Base-by-base conservation (phyloP, 2,888 invertebrate species). In the Tenthredo scrophulariae region DNA sequence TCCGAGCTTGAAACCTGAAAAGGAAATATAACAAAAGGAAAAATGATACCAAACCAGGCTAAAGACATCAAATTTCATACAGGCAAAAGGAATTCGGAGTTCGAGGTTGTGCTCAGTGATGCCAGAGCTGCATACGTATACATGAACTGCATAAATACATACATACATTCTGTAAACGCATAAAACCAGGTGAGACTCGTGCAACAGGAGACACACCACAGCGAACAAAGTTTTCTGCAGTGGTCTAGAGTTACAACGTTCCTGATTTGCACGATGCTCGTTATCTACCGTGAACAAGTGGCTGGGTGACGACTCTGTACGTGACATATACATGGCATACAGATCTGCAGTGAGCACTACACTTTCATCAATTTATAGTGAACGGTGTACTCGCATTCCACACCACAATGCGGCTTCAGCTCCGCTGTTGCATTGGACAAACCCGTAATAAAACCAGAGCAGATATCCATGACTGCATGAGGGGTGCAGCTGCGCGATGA, bases 141-240 rank as follows among this genome's bases (percentile, higher is more conserved):
- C 10, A 62, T 46, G 3, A 46, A 46, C 15, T 22, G 26, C 22
- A 6, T 67, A 15, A 33, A 7, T 43, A 22, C 40, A 74, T n/a
- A 22, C 29, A 43, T 10, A 74, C 43, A 10, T n/a, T 29, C 13
- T 26, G 6, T 10, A 67, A 67, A 67, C 1, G 33, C 15, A 22
- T 43, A 74, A 74, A 74, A 74, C 10, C 72, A 43, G 40, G 43
- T 74, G 72, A 74, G 72, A 74, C 72, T 43, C 22, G 72, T 43
- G 72, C 72, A 74, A 74, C 72, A 74, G 72, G 72, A 74, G 72
- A 74, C 72, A 74, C 72, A 74, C 72, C 72, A 43, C 43, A 72
- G 10, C 18, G 40, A 74, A 74, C 72, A 74, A 74, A 43, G 72
- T 74, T 74, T 74, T 43, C 72, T 22, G 29, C 43, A 26, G 72